Evolutionary conservation across 2,113 vertebrate genomes (phyloP).

Genomic region (Serilophus lunatus): DNA sequence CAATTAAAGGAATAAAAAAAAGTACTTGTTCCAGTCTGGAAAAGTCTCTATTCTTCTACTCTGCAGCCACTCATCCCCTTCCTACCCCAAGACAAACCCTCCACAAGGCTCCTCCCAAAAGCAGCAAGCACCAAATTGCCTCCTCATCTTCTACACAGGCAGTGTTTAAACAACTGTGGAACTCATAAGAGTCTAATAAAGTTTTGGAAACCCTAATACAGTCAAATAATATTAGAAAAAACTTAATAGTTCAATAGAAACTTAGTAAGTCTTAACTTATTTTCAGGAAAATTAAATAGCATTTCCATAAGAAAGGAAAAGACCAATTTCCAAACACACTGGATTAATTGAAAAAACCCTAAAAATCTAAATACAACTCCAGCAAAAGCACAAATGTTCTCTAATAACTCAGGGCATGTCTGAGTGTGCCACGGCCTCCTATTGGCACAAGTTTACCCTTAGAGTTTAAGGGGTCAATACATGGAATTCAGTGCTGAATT

Average conservation of each 20-base stretch:
- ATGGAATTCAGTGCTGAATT: background rate
- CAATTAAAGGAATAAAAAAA: background rate
- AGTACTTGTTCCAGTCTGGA: background rate
- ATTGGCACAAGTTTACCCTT: too few species aligned
- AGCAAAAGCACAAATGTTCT: too few species aligned
- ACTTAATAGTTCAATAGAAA: background rate
- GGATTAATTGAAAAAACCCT: background rate
- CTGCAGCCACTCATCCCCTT: background rate
- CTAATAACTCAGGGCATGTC: too few species aligned
- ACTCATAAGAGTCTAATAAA: background rate
- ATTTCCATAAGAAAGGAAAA: background rate
- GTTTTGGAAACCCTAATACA: background rate
- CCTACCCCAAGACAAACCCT: background rate
- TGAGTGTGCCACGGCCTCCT: too few species aligned
- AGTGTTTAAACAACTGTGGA: background rate
- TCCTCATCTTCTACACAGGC: background rate
- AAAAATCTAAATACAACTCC: too few species aligned
- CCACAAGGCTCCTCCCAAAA: background rate
- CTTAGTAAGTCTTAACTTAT: background rate
- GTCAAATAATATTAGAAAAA: background rate
- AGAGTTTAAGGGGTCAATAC: background rate
- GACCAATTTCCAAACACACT: background rate
- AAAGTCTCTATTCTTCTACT: background rate
- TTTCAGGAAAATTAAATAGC: background rate
- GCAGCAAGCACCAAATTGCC: background rate